Conservation (phyloP, 2,888 invertebrate genomes). For the Brachypalpus laphriformis region DNA sequence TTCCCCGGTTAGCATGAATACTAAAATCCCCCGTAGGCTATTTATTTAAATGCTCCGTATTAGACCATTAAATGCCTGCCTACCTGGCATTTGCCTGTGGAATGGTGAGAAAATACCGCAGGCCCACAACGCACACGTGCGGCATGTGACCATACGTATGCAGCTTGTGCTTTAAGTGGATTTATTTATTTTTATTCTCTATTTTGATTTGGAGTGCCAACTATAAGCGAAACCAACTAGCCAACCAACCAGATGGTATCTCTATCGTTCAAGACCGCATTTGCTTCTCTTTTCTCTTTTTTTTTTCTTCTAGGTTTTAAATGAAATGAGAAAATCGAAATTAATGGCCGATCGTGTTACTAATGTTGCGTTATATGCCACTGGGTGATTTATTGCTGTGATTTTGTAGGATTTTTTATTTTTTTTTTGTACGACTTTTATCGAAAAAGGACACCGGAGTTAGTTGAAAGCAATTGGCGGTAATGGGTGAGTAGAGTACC, state of each 20-base stretch:
- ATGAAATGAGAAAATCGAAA: conserved; percentile 70
- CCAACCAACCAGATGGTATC: conserved; percentile 63
- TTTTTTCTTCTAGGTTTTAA: not conserved
- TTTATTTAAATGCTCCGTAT: conserved; percentile 64
- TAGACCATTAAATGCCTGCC: conserved; percentile 48
- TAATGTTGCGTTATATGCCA: conserved; percentile 74
- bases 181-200: not conserved
- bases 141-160: conserved; percentile 35
- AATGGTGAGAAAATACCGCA: conserved; percentile 52
- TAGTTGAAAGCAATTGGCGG: conserved; percentile 35
- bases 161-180: conserved; percentile 19
- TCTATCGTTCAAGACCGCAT: conserved; percentile 46
- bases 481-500: conserved; percentile 42
- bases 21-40: conserved; percentile 56
- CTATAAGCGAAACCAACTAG: conserved; percentile 47
- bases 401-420: conserved; percentile 31
- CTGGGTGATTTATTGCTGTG: conserved; percentile 72
- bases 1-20: conserved; percentile 42
- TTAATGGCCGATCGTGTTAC: conserved; percentile 73
- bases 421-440: conserved; percentile 3
- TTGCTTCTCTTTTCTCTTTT: conserved; percentile 45
- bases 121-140: conserved; percentile 52
- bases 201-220: conserved; percentile 42
- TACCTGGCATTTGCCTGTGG: conserved; percentile 25
- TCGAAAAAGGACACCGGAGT: conserved; percentile 61